A percentile compares a stretch with the other conserved stretches of the same genome.
These are phyloP conservation scores for Thereuonema tuberculata DNA, from an alignment of 1,140 invertebrate genomes.

Conservation along the genomic window DNA sequence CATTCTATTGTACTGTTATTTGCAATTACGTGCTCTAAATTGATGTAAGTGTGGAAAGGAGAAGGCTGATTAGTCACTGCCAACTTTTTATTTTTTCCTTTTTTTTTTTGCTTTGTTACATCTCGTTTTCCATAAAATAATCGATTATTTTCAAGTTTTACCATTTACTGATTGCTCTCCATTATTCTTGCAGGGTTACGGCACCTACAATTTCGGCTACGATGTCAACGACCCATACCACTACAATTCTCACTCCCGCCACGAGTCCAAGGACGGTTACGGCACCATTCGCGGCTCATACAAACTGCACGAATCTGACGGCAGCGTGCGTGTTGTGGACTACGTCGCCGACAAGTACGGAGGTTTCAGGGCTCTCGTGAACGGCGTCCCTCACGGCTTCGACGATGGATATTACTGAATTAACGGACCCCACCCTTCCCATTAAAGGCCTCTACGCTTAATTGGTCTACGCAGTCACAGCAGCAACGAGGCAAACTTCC, in stretches of 20 bases:
- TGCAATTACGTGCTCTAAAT: too few species aligned
- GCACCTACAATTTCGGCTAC: slow-evolving; percentile 20
- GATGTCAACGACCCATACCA: slow-evolving; percentile 14
- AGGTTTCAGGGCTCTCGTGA: slow-evolving; percentile 20
- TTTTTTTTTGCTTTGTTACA: too few species aligned
- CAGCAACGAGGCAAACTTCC: too few species aligned
- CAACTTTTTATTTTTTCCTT: too few species aligned
- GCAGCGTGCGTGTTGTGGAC: slow-evolving; percentile 22
- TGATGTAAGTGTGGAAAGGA: too few species aligned
- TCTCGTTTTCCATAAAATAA: too few species aligned
- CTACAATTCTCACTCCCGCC: slow-evolving; percentile 15
- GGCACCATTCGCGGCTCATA: slow-evolving; percentile 22
- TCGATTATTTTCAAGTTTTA: too few species aligned
- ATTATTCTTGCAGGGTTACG: slow-evolving; percentile 18
- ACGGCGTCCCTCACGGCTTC: not conserved
- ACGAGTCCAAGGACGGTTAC: slow-evolving; percentile 19
- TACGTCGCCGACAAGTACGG: slow-evolving; percentile 20
- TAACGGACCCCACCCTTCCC: not conserved
- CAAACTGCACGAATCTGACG: slow-evolving; percentile 23
- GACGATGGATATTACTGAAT: not conserved
- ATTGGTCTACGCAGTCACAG: too few species aligned
- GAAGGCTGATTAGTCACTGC: too few species aligned
- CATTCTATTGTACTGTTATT: too few species aligned
- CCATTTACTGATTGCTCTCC: too few species aligned
- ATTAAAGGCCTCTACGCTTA: too few species aligned